Percentiles rank a stretch among this genome's conserved stretches.
These are phyloP conservation scores for Germaria angustata DNA, from an alignment of 2,888 invertebrate species.

Conservation along the genomic window DNA sequence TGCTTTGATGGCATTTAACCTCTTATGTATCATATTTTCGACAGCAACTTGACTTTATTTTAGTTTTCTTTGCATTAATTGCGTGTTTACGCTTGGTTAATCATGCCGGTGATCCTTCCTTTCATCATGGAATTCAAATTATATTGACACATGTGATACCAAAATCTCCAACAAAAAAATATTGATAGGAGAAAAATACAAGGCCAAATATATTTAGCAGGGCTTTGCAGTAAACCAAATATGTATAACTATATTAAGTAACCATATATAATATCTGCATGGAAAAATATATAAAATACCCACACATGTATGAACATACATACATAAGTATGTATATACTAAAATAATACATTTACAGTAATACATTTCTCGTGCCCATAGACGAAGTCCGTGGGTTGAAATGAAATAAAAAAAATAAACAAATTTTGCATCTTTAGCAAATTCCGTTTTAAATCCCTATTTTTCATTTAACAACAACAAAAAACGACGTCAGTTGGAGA, in stretches of 20 bases:
- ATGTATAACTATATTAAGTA: too few relatives aligned
- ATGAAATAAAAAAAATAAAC: slow-evolving; percentile 12
- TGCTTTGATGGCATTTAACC: too few relatives aligned
- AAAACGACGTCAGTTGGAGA: not conserved
- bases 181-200: too few relatives aligned
- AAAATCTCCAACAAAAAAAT: not conserved
- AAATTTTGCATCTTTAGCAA: slow-evolving; percentile 41
- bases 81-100: slow-evolving; percentile 16
- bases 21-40: slow-evolving; percentile 25
- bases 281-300: not conserved
- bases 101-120: slow-evolving; percentile 13
- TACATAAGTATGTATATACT: not conserved
- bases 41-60: slow-evolving; percentile 28
- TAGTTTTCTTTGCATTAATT: not conserved
- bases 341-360: not conserved
- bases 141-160: slow-evolving; percentile 23
- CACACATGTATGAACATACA: not conserved
- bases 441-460: slow-evolving; percentile 41
- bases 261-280: too few relatives aligned
- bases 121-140: slow-evolving; percentile 6
- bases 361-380: too few relatives aligned
- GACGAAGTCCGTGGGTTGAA: not conserved
- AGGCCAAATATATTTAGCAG: too few relatives aligned
- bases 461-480: slow-evolving; percentile 16
- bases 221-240: too few relatives aligned